These are phyloP conservation scores for Desoria tigrina DNA, from an alignment of 2,888 invertebrate genomes.

Conservation along the genomic window DNA sequence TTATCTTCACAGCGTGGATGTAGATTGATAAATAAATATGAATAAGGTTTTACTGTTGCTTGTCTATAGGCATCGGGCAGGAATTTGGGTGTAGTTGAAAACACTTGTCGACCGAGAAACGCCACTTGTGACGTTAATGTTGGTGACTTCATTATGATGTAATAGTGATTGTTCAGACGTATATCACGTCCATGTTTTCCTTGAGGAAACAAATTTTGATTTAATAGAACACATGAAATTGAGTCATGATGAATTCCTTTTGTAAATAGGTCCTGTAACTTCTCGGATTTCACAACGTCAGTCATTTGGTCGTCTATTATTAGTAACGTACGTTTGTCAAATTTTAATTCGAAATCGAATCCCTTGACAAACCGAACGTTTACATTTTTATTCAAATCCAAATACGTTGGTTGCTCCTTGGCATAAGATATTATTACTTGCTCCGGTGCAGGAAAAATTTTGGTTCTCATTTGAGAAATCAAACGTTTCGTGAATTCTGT, in stretches of 20 bases:
- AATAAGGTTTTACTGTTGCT: constrained; percentile 32
- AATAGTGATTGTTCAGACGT: constrained; percentile 18
- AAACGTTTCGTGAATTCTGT: constrained; percentile 12
- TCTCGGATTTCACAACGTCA: not conserved
- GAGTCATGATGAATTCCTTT: constrained; percentile 20
- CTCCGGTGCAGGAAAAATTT: constrained; percentile 3
- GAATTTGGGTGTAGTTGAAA: constrained; percentile 12
- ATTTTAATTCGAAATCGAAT: not conserved
- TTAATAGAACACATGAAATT: constrained; percentile 15
- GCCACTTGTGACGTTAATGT: constrained; percentile 16
- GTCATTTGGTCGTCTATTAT: constrained; percentile 17
- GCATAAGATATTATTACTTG: constrained; percentile 15
- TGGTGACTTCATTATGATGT: constrained; percentile 11
- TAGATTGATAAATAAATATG: constrained; percentile 33
- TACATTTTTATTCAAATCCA: not conserved
- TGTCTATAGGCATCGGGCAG: constrained; percentile 33
- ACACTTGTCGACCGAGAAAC: constrained; percentile 11
- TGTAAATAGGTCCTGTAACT: constrained; percentile 5
- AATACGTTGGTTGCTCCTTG: constrained; percentile 13
- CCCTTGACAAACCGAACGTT: constrained; percentile 7
- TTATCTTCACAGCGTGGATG: constrained; percentile 35
- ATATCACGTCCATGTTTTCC: constrained; percentile 24
- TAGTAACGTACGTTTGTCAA: not conserved
- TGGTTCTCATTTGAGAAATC: not conserved
- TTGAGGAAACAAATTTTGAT: constrained; percentile 22